Conservation (phyloP, 2,113 vertebrate genomes). For the Scytalopus superciliaris region DNA sequence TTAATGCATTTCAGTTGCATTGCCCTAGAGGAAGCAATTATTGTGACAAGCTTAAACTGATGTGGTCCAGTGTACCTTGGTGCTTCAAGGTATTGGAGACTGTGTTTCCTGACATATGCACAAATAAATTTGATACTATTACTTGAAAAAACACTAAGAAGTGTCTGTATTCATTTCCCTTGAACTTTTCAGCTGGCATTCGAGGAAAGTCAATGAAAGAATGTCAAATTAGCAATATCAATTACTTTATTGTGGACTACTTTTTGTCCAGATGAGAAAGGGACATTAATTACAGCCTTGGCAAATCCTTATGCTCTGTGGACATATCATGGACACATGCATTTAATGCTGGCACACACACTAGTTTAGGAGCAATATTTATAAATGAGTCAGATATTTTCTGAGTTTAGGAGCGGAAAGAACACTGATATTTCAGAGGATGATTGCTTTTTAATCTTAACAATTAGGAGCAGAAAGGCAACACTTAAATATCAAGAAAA, state of each 20-base stretch:
- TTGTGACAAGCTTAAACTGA: background rate
- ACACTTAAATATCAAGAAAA: constrained; percentile 43
- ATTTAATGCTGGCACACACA: background rate
- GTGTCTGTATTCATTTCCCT: background rate
- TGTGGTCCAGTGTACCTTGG: fast-evolving
- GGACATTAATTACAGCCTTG: background rate
- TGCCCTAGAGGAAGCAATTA: background rate
- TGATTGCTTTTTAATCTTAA: constrained; percentile 48
- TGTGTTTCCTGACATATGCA: background rate
- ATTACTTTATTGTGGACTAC: background rate
- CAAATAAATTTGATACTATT: background rate
- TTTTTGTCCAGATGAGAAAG: background rate
- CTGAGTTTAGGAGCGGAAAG: background rate
- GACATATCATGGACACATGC: background rate
- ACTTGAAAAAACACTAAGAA: background rate
- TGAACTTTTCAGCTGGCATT: background rate
- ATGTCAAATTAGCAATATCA: background rate
- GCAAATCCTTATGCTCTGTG: background rate
- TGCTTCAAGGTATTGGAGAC: background rate
- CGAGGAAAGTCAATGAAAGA: background rate
- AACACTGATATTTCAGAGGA: background rate
- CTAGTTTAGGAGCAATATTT: background rate
- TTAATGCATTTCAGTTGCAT: background rate
- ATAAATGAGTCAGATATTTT: background rate
- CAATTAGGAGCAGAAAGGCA: constrained; percentile 27